A percentile compares a stretch with the other conserved stretches of the same genome.
Conservation (phyloP, 2,888 invertebrate genomes). For the Platerodrilus igneus region DNA sequence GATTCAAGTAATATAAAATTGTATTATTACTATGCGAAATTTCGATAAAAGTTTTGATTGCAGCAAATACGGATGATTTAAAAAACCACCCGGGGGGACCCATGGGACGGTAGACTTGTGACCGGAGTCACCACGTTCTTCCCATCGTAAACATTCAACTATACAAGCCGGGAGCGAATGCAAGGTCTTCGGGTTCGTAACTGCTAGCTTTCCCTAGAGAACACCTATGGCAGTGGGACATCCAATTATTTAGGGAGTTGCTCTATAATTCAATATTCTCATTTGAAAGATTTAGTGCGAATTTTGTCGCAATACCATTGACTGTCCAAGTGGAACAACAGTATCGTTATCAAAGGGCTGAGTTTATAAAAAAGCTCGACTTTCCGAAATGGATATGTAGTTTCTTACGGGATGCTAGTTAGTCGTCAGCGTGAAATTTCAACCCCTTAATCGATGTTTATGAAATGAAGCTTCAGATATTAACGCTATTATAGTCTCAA, state of each 20-base stretch:
- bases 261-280: constrained; percentile 35
- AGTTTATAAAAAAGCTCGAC: too few species aligned
- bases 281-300: constrained; percentile 24
- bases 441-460: constrained; percentile 49
- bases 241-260: constrained; percentile 36
- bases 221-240: constrained; percentile 32
- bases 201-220: constrained; percentile 28
- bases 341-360: too few species aligned
- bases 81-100: constrained; percentile 33
- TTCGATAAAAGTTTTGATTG: constrained; percentile 18
- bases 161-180: constrained; percentile 27
- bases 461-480: constrained; percentile 47
- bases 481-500: constrained; percentile 48
- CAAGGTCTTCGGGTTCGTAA: constrained; percentile 18
- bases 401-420: too few species aligned
- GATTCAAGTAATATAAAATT: too few species aligned
- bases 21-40: too few species aligned
- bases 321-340: too few species aligned
- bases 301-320: too few species aligned
- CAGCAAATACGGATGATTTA: constrained; percentile 17
- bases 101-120: constrained; percentile 37
- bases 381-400: too few species aligned
- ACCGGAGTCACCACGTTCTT: constrained; percentile 38
- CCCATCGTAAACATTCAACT: constrained; percentile 40
- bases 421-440: constrained; percentile 20